Conservation (phyloP, 2,797 vertebrate species). For the Brachyrhaphis roseni region DNA sequence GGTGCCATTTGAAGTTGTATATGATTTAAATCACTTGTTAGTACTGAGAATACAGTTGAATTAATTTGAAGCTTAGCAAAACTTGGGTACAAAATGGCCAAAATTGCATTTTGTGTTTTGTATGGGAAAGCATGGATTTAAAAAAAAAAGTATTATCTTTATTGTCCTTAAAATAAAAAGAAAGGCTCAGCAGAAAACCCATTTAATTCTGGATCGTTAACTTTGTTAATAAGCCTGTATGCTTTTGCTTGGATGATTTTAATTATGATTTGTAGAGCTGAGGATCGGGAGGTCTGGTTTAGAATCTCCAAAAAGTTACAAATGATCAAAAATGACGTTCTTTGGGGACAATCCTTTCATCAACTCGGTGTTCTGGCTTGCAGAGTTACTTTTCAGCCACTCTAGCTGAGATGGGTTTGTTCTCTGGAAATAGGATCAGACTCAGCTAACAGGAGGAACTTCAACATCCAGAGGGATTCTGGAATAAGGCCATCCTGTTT, state of each 20-base stretch:
- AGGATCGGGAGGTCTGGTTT: background rate
- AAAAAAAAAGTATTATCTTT: too few species aligned
- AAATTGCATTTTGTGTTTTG: too few species aligned
- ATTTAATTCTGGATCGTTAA: constrained; percentile 5
- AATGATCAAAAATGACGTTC: background rate
- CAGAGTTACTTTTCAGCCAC: background rate
- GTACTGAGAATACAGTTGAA: too few species aligned
- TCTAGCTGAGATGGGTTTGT: background rate
- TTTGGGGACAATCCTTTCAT: background rate
- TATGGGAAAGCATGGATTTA: too few species aligned
- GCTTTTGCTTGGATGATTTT: background rate
- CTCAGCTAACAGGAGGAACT: background rate
- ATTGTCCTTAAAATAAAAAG: background rate
- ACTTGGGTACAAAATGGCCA: too few species aligned
- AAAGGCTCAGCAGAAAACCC: background rate
- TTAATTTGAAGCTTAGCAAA: too few species aligned
- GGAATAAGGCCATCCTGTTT: background rate
- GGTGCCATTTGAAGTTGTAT: too few species aligned
- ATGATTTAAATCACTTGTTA: too few species aligned
- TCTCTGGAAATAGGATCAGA: background rate
- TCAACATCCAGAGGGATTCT: constrained; percentile 7
- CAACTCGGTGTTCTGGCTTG: background rate
- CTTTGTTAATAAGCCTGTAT: constrained; percentile 3
- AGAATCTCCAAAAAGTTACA: background rate
- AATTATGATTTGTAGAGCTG: background rate